Percentiles rank a stretch among this genome's conserved stretches.
phyloP scores from a whole-genome alignment of 2,888 invertebrate species.

The Dorcus hopei region DNA sequence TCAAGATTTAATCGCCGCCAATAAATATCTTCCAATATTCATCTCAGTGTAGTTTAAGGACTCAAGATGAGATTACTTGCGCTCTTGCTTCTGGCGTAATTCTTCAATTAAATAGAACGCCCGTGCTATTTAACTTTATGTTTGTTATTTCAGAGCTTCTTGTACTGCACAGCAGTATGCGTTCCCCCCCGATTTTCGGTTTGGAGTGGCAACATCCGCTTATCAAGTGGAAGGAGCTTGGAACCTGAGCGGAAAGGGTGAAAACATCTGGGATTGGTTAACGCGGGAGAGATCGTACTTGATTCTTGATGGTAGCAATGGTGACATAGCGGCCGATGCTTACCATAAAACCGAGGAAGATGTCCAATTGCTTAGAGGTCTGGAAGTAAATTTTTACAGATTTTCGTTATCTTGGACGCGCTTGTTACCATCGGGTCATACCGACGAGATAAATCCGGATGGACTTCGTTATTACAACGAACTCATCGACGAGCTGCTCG shows the following conservation, averaged over 20 bases:
- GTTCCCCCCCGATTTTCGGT: slow-evolving; percentile 22
- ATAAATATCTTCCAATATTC: no score
- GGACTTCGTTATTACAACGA: slow-evolving; percentile 64
- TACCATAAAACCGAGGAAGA: slow-evolving; percentile 64
- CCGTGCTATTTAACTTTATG: no score
- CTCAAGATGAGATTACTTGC: no score
- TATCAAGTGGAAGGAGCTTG: slow-evolving; percentile 30
- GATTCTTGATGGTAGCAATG: slow-evolving; percentile 56
- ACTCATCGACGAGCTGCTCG: slow-evolving; percentile 56
- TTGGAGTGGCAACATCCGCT: slow-evolving; percentile 33
- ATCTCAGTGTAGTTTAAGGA: no score
- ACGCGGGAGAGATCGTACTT: slow-evolving; percentile 54
- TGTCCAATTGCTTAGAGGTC: slow-evolving; percentile 53
- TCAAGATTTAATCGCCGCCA: no score
- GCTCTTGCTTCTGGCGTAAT: no score
- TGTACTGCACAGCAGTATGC: background rate
- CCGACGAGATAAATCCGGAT: slow-evolving; percentile 55
- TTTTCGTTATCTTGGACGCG: slow-evolving; percentile 68
- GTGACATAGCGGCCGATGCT: slow-evolving; percentile 64
- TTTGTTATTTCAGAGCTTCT: no score
- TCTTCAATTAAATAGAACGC: no score
- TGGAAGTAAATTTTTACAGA: slow-evolving; percentile 58
- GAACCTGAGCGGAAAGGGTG: slow-evolving; percentile 53
- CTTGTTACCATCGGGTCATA: slow-evolving; percentile 58
- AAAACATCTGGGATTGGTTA: slow-evolving; percentile 67